Evolutionary conservation across 2,797 vertebrate genomes (phyloP).

Genomic region (Clarias fuscus): DNA sequence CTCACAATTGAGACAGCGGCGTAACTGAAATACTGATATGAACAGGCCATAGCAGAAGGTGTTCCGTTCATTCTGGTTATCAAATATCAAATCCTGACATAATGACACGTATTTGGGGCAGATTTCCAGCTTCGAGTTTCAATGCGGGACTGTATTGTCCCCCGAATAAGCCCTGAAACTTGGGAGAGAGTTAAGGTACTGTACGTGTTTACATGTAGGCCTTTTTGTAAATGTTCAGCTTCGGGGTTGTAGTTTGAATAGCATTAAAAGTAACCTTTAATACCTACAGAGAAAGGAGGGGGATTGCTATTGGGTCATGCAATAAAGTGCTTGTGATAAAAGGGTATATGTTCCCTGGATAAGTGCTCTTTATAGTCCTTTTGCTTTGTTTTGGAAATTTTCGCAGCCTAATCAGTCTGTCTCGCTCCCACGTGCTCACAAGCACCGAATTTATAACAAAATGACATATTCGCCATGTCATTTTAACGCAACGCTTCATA

Average conservation of each 20-base stretch:
- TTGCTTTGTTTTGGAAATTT: not conserved
- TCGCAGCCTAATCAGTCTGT: not conserved
- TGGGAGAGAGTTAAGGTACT: conserved; percentile 58
- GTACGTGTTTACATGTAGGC: conserved; percentile 58
- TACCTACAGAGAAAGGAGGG: conserved; percentile 36
- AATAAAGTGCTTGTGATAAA: conserved; percentile 19
- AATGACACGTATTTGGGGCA: conserved; percentile 61
- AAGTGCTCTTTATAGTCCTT: not conserved
- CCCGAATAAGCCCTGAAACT: conserved; percentile 55
- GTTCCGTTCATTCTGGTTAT: conserved; percentile 56
- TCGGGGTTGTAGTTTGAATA: conserved; percentile 49
- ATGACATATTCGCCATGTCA: not conserved
- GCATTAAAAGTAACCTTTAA: conserved; percentile 36
- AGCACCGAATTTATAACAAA: too few relatives aligned
- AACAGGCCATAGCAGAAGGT: conserved; percentile 55
- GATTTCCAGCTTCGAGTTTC: conserved; percentile 64
- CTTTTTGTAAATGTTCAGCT: conserved; percentile 54
- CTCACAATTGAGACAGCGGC: not conserved
- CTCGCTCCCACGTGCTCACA: not conserved
- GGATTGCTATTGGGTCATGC: conserved; percentile 22
- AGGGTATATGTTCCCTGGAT: not conserved
- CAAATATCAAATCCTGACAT: conserved; percentile 61
- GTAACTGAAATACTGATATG: conserved; percentile 31
- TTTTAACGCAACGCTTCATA: not conserved
- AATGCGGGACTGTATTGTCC: conserved; percentile 55